Conservation (phyloP, 92 coral and sea anemone genomes). For the Porites evermanni region DNA sequence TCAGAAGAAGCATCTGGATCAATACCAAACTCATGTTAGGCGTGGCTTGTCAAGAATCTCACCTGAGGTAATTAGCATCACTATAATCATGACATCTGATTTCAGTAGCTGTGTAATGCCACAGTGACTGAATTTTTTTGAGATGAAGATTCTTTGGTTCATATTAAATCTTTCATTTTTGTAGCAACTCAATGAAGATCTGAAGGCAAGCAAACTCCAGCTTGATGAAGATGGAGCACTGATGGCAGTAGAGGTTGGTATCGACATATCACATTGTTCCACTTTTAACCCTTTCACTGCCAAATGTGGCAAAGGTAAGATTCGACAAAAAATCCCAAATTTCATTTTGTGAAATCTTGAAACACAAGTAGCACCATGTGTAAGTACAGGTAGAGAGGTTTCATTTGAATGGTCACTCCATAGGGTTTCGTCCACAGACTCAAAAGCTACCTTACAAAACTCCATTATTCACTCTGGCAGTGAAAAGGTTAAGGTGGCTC, state of each 20-base stretch:
- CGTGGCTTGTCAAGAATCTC: constrained; percentile 92
- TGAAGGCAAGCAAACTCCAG: constrained; percentile 73
- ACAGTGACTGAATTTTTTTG: too few species aligned
- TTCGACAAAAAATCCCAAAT: too few species aligned
- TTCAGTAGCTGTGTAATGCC: neutral
- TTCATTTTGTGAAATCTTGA: too few species aligned
- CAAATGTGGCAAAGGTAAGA: too few species aligned
- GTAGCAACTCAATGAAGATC: constrained; percentile 89
- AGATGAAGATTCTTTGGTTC: neutral
- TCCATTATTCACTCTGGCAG: too few species aligned
- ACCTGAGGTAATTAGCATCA: constrained; percentile 70
- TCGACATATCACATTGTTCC: neutral
- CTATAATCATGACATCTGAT: neutral
- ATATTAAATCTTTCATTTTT: neutral
- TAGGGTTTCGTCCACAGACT: too few species aligned
- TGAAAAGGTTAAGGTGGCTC: too few species aligned
- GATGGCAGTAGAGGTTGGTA: constrained; percentile 67
- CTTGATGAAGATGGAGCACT: constrained; percentile 87
- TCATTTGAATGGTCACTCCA: too few species aligned
- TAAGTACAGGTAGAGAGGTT: too few species aligned
- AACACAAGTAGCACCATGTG: too few species aligned
- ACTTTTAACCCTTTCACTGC: neutral
- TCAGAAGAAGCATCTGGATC: constrained; percentile 82
- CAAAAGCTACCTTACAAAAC: too few species aligned
- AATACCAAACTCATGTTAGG: constrained; percentile 81